Evolutionary conservation across 2,888 invertebrate species (phyloP), one percentile per base, ranked within the genome.

Genomic region (Lepidochrysops patricia): DNA sequence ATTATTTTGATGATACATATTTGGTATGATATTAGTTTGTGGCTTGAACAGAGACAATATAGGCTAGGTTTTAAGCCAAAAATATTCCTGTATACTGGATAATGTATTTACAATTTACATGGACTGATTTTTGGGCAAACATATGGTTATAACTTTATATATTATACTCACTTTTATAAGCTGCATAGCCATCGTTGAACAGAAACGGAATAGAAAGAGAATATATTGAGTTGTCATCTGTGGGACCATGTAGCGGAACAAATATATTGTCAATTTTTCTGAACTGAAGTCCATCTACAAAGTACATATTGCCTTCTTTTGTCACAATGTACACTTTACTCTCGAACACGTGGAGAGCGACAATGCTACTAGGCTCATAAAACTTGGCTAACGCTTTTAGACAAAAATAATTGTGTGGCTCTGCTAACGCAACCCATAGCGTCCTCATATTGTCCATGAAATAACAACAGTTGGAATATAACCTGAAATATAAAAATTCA

Each of bases 151-250:
- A 9, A 12, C 4, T 23, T n/a, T 13, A 23, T 25, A 27, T 26
- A 37, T 23, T 43, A 57, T 2, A 25, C 50, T 37, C 13, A 48
- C 54, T 4, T n/a, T 12, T 35, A 23, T 19, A 34, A 2, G 9
- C 54, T 9, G 32, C 63, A 59, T 68, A 74, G 61, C 60, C 69
- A 5, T 62, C 63, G 23, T 70, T 68, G 61, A 74, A 79, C 65
- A 77, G 62, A 15, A 54, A 58, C 7, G 62, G 57, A 4, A 57
- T 26, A 2, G 52, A 34, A 27, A 62, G 52, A 27, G 62, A 59
- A n/a, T n/a, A n/a, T n/a, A n/a, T n/a, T n/a, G n/a, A n/a, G 23
- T 62, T 29, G n/a, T 6, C 7, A 43, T 19, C 23, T 29, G 29
- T 9, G 12, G 1, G 19, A 19, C 43, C 19, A 12, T 35, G 13